These are phyloP conservation scores for Napeogenes sylphis DNA, from an alignment of 2,888 invertebrate genomes.

Conservation along the genomic window DNA sequence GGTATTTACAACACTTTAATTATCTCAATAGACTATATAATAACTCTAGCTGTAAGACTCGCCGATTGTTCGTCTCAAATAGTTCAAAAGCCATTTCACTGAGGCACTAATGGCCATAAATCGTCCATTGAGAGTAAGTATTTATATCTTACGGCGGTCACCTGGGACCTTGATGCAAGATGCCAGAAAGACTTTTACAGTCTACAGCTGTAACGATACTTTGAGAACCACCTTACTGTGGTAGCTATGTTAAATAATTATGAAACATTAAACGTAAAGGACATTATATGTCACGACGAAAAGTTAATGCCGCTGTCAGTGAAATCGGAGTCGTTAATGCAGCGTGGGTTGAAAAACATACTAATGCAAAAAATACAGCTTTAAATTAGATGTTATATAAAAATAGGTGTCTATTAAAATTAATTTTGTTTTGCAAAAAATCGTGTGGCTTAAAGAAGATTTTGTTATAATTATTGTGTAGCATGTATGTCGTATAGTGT, in stretches of 20 bases:
- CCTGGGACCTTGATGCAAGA: constrained; percentile 59
- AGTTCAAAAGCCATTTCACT: constrained; percentile 37
- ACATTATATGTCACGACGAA: constrained; percentile 20
- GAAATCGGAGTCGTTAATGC: constrained; percentile 38
- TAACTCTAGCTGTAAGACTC: constrained; percentile 18
- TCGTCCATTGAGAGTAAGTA: constrained; percentile 59
- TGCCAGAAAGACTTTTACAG: constrained; percentile 58
- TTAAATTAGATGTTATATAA: not conserved
- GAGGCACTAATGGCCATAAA: constrained; percentile 60
- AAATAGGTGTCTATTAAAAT: too few species aligned
- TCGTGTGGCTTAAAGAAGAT: constrained; percentile 7
- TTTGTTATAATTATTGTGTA: not conserved
- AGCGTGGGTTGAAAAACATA: constrained; percentile 31
- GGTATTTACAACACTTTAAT: constrained; percentile 13
- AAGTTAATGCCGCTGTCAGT: constrained; percentile 34
- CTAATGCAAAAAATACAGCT: constrained; percentile 14
- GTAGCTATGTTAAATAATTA: not conserved
- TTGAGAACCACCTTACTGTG: too few species aligned
- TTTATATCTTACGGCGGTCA: constrained; percentile 61
- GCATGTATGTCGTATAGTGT: constrained; percentile 7
- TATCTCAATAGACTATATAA: constrained; percentile 20
- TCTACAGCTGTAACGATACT: constrained; percentile 30
- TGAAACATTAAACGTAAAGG: constrained; percentile 13
- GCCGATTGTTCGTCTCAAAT: constrained; percentile 34
- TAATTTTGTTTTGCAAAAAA: not conserved